Base-by-base conservation (phyloP, 2,797 vertebrate species). In the Gymnoscopelus braueri region DNA sequence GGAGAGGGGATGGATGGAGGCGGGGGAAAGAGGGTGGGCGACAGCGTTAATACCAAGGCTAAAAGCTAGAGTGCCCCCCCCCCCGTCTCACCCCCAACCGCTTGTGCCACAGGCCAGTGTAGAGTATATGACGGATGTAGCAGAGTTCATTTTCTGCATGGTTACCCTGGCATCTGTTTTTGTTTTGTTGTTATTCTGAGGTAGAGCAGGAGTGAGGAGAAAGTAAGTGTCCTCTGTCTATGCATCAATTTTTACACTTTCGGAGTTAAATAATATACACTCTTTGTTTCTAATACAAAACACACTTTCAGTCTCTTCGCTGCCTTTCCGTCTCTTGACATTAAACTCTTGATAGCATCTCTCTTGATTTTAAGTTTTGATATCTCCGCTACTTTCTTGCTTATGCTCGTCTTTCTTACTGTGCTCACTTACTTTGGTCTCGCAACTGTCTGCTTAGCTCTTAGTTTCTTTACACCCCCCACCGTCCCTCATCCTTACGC, bases 151-250 rank as follows among this genome's bases (percentile, higher is more conserved):
- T 92, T 91, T 92, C 90, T 92, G 90, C 89, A 87, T 89, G 91
- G 89, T 90, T 92, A 89, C 78, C 87, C 87, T 84, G 88, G 89
- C 91, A 91, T 91, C 89, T 92, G 91, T 87, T 90, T 88, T 82
- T 81, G 88, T 82, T 84, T 87, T 80, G 78, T 61, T 89, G 87
- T 90, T 88, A 88, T 85, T 82, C 81, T 63, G 79, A 85, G 84
- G 87, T 78, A 83, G 81, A 86, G 67, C 13, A 58, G 86, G 81
- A 82, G 83, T 74, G 72, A 29, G 78, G 75, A 53, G 9, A 84
- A 84, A 83, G 39, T 87, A 87, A 84, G 87, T 69, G 81, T 69
- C 84, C 84, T 84, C 85, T 77, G 84, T 80, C 83, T 77, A 66
- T 75, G 79, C 82, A 44, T 44, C 39, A 44, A 44, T 44, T 10